Conservation (phyloP, 2,797 vertebrate genomes). For the Morus bassanus region DNA sequence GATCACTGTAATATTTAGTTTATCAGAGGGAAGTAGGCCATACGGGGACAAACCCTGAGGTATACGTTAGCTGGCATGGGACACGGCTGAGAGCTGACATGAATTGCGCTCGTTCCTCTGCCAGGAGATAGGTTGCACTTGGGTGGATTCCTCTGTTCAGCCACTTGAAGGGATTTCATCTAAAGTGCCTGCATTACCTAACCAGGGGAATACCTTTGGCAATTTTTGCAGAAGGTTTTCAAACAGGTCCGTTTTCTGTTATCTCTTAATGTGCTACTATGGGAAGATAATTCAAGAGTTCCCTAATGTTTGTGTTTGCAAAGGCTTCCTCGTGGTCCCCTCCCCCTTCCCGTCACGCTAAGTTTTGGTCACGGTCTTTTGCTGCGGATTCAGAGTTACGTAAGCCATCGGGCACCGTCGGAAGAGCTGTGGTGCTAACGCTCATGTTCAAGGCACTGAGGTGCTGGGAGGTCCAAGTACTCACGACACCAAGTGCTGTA, state of each 20-base stretch:
- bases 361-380: not conserved
- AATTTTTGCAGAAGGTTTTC: not conserved
- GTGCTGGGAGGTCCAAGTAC: not conserved
- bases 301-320: not conserved
- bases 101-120: accelerated
- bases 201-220: not conserved
- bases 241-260: not conserved
- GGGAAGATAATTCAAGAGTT: not conserved
- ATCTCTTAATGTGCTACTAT: not conserved
- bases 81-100: not conserved
- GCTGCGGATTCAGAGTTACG: accelerated
- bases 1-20: not conserved
- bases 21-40: not conserved
- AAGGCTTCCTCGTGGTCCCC: not conserved
- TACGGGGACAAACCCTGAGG: not conserved
- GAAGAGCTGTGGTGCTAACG: not conserved
- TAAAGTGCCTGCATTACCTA: not conserved
- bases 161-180: not conserved
- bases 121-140: not conserved
- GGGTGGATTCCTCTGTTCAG: not conserved
- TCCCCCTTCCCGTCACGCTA: accelerated
- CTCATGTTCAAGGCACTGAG: not conserved
- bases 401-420: accelerated
- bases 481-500: not conserved
- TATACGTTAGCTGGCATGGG: not conserved